Base-by-base conservation (phyloP, 2,113 vertebrate genomes). In the Chascanopsetta lugubris region DNA sequence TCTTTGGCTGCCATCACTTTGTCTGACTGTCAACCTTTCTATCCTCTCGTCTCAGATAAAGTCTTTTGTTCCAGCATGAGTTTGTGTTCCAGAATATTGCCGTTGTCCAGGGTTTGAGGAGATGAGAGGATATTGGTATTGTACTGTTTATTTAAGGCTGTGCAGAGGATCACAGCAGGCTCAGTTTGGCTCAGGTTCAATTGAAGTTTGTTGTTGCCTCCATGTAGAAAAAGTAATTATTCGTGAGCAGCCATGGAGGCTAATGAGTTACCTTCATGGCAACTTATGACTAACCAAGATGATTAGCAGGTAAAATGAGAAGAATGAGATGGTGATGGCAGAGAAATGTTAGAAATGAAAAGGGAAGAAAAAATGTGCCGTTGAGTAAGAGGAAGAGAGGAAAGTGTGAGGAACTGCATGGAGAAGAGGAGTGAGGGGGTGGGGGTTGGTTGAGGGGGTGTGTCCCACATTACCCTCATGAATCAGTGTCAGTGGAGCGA, bases 401-500 rank as follows among this genome's bases (percentile, higher is more conserved):
- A 43, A 49, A 70, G 42, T 36, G 34, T n/a, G n/a, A n/a, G 43
- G 34, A 72, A 53, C 17, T 58, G 24, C 17, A 24, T 22, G 72
- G 30, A 60, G 45, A 62, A 42, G 59, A 38, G 64, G 65, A 71
- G 55, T 54, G 58, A 40, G 57, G 69, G 71, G 75, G 79, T 38
- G 32, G 20, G 66, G 80, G 87, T 64, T 63, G 75, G 82, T 72
- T 60, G 53, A 51, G 70, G 79, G 81, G 81, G 86, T 65, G 87
- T 85, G 82, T 70, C 79, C 76, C 75, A 74, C 68, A 69, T 77
- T 72, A 83, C 78, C 77, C 80, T 86, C 86, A 89, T 90, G 84
- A 90, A 90, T 92, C 90, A 90, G 85, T 88, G 86, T 92, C 89
- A 88, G 71, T 69, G 55, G 55, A 88, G 81, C 69, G 79, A 89